phyloP scores from a whole-genome alignment of 2,888 invertebrate genomes.

The Eupithecia insigniata region DNA sequence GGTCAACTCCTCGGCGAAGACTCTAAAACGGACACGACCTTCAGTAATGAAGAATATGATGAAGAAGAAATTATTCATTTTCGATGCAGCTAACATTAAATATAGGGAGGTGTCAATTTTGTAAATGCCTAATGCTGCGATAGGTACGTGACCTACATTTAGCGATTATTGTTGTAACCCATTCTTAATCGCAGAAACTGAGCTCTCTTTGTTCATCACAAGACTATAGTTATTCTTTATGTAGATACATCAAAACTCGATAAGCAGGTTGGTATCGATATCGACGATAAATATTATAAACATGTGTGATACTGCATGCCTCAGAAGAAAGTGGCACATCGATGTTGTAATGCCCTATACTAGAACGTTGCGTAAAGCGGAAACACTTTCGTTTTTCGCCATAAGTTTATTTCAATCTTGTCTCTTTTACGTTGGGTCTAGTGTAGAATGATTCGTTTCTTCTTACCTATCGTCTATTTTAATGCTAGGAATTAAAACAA shows the following conservation, averaged over 20 bases:
- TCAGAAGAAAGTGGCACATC: slow-evolving; percentile 34
- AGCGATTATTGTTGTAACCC: background rate
- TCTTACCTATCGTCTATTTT: slow-evolving; percentile 16
- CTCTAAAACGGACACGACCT: no score
- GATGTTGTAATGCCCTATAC: slow-evolving; percentile 29
- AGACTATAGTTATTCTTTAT: background rate
- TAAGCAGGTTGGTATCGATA: background rate
- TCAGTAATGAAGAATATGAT: no score
- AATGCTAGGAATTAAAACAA: slow-evolving; percentile 19
- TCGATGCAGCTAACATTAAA: background rate
- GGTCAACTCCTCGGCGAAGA: no score
- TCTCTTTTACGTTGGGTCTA: slow-evolving; percentile 13
- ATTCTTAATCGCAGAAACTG: background rate
- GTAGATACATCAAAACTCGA: background rate
- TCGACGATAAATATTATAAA: slow-evolving; percentile 2
- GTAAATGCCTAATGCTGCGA: background rate
- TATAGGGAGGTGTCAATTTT: background rate
- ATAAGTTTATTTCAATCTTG: slow-evolving; percentile 26
- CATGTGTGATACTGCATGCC: slow-evolving; percentile 25
- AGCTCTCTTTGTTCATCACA: background rate
- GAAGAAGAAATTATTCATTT: no score
- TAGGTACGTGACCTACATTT: background rate
- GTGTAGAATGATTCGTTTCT: slow-evolving; percentile 29
- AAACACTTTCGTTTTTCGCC: slow-evolving; percentile 30
- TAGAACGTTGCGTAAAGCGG: slow-evolving; percentile 31